Conservation (phyloP, 2,797 vertebrate genomes). For the Gymnoscopelus braueri region DNA sequence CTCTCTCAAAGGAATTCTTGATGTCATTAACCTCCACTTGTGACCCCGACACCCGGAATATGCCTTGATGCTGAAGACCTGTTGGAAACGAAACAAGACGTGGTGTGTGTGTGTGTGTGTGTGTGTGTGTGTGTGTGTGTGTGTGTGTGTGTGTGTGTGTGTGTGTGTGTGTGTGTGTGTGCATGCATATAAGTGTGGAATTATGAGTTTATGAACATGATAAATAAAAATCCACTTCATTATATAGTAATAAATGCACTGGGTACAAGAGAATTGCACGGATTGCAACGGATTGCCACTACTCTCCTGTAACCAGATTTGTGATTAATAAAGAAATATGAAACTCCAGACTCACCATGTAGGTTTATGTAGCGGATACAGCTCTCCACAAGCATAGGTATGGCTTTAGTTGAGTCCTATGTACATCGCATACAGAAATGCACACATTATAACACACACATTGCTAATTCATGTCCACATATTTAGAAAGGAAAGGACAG, state of each 20-base stretch:
- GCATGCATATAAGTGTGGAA: not conserved
- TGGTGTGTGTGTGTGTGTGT: not conserved
- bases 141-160: constrained; percentile 1
- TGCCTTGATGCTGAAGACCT: constrained; percentile 99
- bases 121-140: not conserved
- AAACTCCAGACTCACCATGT: constrained; percentile 85
- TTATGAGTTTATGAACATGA: too few species aligned
- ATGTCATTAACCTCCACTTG: constrained; percentile 99
- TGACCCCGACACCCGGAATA: constrained; percentile 97
- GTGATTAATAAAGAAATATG: not conserved
- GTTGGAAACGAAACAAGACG: constrained; percentile 7
- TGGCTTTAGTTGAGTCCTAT: constrained; percentile 95
- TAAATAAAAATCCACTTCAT: too few species aligned
- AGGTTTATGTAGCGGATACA: constrained; percentile 98
- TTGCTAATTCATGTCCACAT: too few species aligned
- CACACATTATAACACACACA: not conserved
- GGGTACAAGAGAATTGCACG: too few species aligned
- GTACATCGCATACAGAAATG: constrained; percentile 16
- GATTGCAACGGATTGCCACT: too few species aligned
- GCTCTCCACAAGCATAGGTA: constrained; percentile 97
- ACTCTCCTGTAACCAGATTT: not conserved
- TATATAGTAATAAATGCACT: too few species aligned
- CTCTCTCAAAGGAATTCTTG: constrained; percentile 99
- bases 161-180: constrained; percentile 11
- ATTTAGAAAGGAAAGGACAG: too few species aligned